Evolutionary conservation across 2,888 invertebrate species (phyloP), one percentile per base, ranked within the genome.

Genomic region (Clanis bilineata): DNA sequence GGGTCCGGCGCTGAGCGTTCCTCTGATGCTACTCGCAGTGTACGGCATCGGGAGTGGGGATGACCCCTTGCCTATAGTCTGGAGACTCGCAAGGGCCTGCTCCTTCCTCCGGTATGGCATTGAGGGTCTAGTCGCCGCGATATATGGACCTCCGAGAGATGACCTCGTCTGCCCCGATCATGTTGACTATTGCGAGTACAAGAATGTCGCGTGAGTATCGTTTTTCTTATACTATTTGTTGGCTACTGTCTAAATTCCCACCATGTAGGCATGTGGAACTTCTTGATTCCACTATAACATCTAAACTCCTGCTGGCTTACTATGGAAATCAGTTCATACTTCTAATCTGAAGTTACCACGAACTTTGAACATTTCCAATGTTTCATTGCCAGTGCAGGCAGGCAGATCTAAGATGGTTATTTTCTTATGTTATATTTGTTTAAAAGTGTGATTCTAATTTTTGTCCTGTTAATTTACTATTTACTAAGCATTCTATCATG

Each of bases 1-100:
- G 71, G 98, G 98, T 0, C 98, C 98, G 15, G 96, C 97, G 0
- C 79, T 96, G 61, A 94, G 96, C 58, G 98, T 98, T 4, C 98
- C 98, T 0, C 90, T 98, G 10, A 96, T 98, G 94, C 85, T 98
- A 60, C 93, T 98, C 56, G 96, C 98, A 4, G 96, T 96, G 0
- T 96, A 96, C 77, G 97, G 98, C 32, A 95, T 98, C 74, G 98
- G 98, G 4, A 95, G 95, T 62, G 96, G 96, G 0, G 92, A 93
- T n/a, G 79, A 76, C 0, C 95, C 96, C 0, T 93, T 96, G 21
- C 96, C 98, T 0, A 79, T 94, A 0, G 93, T 96, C 68, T 95
- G 98, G 82, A 93, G 94, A 67, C 88, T 98, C 73, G 92, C 96
- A 0, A 95, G 98, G 90, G 96, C 96, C 66, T 93, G 96, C 58